These are phyloP conservation scores for Phrynocephalus guinanensis DNA, from an alignment of 2,797 vertebrate genomes.

Conservation along the genomic window DNA sequence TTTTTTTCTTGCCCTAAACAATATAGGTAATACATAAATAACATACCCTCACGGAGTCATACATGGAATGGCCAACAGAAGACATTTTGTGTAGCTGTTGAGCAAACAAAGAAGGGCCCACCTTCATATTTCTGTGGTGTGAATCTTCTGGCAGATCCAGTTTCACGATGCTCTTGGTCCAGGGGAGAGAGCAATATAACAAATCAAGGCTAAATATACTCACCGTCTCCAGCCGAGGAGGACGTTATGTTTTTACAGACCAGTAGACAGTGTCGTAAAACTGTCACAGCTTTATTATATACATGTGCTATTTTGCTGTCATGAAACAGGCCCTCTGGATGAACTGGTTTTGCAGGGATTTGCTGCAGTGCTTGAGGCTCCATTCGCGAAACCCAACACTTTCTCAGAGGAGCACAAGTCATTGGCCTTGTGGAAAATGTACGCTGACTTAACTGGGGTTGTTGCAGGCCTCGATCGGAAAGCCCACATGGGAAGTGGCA, in stretches of 20 bases:
- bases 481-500: neutral
- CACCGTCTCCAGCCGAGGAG: neutral
- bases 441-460: neutral
- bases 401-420: neutral
- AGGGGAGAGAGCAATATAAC: neutral
- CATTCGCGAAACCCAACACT: neutral
- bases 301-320: neutral
- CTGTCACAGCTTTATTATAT: neutral
- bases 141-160: neutral
- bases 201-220: neutral
- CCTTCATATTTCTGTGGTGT: too few species aligned
- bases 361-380: neutral
- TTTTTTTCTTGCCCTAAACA: too few species aligned
- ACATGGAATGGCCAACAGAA: neutral
- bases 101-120: neutral
- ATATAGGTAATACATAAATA: too few species aligned
- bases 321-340: neutral
- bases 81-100: neutral
- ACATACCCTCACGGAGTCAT: too few species aligned
- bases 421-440: neutral
- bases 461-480: neutral
- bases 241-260: neutral
- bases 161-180: constrained; percentile 2
- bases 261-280: neutral
- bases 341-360: neutral